These are phyloP conservation scores for Tenthredo distinguenda DNA, from an alignment of 2,888 invertebrate genomes.

Conservation along the genomic window DNA sequence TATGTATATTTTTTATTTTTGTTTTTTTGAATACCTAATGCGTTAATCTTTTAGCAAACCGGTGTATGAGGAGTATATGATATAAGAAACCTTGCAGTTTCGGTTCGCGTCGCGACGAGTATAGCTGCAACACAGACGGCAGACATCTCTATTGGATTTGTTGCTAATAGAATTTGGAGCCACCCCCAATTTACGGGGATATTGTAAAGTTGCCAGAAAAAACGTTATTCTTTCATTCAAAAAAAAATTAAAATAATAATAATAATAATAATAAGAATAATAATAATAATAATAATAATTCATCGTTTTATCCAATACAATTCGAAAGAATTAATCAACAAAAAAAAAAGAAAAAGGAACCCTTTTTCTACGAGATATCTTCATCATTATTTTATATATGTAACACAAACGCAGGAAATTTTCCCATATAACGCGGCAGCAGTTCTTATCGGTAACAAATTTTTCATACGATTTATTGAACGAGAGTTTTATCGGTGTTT, in stretches of 20 bases:
- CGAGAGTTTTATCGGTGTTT: too few species aligned
- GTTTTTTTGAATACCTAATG: not conserved
- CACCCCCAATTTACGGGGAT: not conserved
- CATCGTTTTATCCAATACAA: too few species aligned
- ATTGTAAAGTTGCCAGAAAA: not conserved
- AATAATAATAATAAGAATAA: too few species aligned
- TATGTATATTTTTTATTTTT: not conserved
- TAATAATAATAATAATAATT: too few species aligned
- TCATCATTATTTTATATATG: not conserved
- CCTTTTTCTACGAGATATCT: not conserved
- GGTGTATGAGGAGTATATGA: not conserved
- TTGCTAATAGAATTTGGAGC: slow-evolving; percentile 64
- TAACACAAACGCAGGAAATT: too few species aligned
- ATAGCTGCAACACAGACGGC: not conserved
- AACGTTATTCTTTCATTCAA: not conserved
- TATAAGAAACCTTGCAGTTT: slow-evolving; percentile 41
- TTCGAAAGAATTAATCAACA: not conserved
- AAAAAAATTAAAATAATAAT: too few species aligned
- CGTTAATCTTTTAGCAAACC: not conserved
- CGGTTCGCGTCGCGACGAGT: slow-evolving; percentile 1
- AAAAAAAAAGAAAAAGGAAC: not conserved
- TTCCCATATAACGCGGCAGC: too few species aligned
- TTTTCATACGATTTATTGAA: too few species aligned
- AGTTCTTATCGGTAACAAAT: too few species aligned
- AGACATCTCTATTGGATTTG: slow-evolving; percentile 65